These are phyloP conservation scores for Leptinotarsa lineolata DNA, from an alignment of 1,140 invertebrate species.

Conservation along the genomic window DNA sequence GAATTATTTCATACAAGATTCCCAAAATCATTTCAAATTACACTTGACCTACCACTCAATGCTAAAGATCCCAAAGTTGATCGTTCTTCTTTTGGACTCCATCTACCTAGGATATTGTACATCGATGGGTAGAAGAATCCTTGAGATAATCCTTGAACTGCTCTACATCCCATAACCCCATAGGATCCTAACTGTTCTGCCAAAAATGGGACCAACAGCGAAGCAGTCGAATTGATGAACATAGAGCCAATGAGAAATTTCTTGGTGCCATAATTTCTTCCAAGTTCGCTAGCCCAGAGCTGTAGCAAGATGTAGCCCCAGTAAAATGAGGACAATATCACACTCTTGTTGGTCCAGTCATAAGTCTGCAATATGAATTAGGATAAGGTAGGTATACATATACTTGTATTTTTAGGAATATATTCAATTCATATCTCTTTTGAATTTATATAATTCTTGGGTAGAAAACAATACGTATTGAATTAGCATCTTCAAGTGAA, in stretches of 20 bases:
- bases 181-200: slow-evolving; percentile 34
- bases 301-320: slow-evolving; percentile 63
- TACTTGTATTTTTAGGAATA: no score
- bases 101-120: slow-evolving; percentile 43
- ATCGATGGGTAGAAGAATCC: slow-evolving; percentile 46
- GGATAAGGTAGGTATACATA: no score
- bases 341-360: slow-evolving; percentile 59
- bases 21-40: no score
- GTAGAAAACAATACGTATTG: no score
- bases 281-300: slow-evolving; percentile 71
- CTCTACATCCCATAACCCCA: slow-evolving; percentile 42
- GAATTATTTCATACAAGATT: no score
- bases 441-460: no score
- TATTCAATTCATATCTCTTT: no score
- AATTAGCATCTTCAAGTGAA: no score
- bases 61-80: slow-evolving; percentile 38
- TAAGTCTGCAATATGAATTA: slow-evolving; percentile 41
- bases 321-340: slow-evolving; percentile 71
- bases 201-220: slow-evolving; percentile 53
- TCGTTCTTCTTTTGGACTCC: slow-evolving; percentile 42
- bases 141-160: slow-evolving; percentile 44
- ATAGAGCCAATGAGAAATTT: slow-evolving; percentile 66
- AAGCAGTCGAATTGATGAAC: slow-evolving; percentile 59
- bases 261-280: slow-evolving; percentile 67
- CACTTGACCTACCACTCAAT: slow-evolving; percentile 35